Conservation (phyloP, 2,888 invertebrate species). For the Alloplasta piceator region DNA sequence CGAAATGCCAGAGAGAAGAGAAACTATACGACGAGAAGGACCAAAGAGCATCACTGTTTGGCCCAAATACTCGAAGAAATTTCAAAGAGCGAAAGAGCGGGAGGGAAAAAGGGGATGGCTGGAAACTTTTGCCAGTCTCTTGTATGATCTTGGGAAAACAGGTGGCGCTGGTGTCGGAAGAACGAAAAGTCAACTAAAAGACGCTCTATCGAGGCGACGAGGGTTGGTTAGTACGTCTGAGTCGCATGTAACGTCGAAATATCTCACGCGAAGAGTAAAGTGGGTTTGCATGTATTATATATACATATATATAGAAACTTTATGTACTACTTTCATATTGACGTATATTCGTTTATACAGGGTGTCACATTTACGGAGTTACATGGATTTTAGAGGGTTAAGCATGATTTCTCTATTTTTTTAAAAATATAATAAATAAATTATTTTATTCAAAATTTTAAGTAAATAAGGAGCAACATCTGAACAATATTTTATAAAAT, state of each 20-base stretch:
- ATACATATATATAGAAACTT: constrained; percentile 4
- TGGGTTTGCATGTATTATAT: constrained; percentile 14
- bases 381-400: no score
- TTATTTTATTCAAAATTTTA: no score
- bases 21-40: background rate
- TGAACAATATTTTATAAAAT: no score
- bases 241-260: constrained; percentile 3
- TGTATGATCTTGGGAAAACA: constrained; percentile 63
- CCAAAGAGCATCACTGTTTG: constrained; percentile 40
- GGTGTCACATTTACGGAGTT: no score
- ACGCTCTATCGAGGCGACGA: constrained; percentile 34
- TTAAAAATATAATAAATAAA: no score
- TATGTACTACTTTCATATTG: no score
- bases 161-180: constrained; percentile 50
- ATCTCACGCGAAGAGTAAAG: constrained; percentile 25
- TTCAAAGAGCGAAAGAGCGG: background rate
- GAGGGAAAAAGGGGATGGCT: constrained; percentile 10
- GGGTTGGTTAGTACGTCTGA: constrained; percentile 32
- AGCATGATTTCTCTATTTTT: no score
- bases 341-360: no score
- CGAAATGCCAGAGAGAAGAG: constrained; percentile 24
- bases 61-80: constrained; percentile 2
- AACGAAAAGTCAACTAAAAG: constrained; percentile 72
- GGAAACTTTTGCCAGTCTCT: constrained; percentile 57
- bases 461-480: no score